Evolutionary conservation across 2,888 invertebrate genomes (phyloP).

Genomic region (Yponomeuta sedellus): DNA sequence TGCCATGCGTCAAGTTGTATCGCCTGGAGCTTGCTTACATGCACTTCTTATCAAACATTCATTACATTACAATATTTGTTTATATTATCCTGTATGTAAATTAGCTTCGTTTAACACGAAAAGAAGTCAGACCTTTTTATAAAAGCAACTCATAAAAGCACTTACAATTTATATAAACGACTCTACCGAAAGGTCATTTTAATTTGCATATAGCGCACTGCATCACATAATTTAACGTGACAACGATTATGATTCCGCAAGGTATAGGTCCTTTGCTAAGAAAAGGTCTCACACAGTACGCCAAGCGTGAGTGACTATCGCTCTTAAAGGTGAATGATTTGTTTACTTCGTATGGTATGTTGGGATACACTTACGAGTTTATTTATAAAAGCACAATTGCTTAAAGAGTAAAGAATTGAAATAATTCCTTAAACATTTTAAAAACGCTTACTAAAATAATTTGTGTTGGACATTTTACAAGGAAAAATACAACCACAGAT

Average conservation of each 20-base stretch:
- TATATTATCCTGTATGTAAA: background rate
- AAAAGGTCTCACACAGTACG: background rate
- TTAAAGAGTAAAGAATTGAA: no score
- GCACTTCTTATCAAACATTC: no score
- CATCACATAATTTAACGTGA: background rate
- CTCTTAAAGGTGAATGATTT: background rate
- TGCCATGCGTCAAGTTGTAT: no score
- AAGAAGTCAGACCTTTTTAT: background rate
- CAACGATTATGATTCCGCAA: background rate
- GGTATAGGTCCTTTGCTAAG: background rate
- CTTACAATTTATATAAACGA: background rate
- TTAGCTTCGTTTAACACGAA: background rate
- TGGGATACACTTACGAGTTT: no score
- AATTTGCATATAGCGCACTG: background rate
- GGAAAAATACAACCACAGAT: no score
- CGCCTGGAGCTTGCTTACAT: no score
- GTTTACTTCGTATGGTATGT: no score
- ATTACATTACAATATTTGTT: background rate
- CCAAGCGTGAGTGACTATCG: background rate
- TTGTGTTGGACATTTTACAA: no score
- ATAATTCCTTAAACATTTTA: no score
- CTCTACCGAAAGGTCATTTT: background rate
- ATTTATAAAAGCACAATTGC: no score
- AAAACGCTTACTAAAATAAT: no score
- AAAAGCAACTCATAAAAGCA: background rate